phyloP scores from a whole-genome alignment of 1,140 invertebrate species.

The Scaptodrosophila lebanonensis region DNA sequence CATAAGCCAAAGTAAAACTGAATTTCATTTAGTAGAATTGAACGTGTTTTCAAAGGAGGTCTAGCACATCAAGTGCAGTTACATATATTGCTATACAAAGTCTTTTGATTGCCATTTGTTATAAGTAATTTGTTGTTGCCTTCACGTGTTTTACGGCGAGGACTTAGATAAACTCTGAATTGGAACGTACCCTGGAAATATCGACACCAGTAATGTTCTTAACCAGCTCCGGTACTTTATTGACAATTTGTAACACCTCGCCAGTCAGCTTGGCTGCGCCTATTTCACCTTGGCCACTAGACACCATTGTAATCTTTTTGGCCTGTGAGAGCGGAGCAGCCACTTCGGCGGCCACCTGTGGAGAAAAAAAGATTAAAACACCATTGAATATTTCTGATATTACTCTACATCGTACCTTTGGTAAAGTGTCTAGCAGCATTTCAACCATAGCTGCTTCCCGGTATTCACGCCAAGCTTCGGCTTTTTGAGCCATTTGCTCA shows the following conservation, averaged over 20 bases:
- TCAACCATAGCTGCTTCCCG: slow-evolving; percentile 97
- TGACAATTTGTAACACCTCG: slow-evolving; percentile 94
- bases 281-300: slow-evolving; percentile 92
- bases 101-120: slow-evolving; percentile 75
- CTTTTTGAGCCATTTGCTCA: slow-evolving; percentile 97
- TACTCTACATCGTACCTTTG: slow-evolving; percentile 83
- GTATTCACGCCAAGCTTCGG: slow-evolving; percentile 97
- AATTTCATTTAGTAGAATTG: slow-evolving; percentile 22
- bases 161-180: slow-evolving; percentile 76
- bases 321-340: slow-evolving; percentile 94
- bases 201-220: slow-evolving; percentile 95
- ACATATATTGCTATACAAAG: slow-evolving; percentile 56
- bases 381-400: background rate
- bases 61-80: slow-evolving; percentile 24
- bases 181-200: slow-evolving; percentile 86
- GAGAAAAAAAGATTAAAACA: slow-evolving; percentile 14
- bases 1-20: slow-evolving; percentile 11
- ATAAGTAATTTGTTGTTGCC: slow-evolving; percentile 26
- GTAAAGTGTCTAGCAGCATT: slow-evolving; percentile 97
- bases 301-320: slow-evolving; percentile 96
- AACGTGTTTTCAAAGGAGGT: slow-evolving; percentile 19
- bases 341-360: slow-evolving; percentile 94
- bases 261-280: slow-evolving; percentile 95
- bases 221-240: slow-evolving; percentile 92
- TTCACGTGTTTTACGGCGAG: slow-evolving; percentile 1